Conservation (phyloP, 1,140 invertebrate species). For the Penaeus chinensis region DNA sequence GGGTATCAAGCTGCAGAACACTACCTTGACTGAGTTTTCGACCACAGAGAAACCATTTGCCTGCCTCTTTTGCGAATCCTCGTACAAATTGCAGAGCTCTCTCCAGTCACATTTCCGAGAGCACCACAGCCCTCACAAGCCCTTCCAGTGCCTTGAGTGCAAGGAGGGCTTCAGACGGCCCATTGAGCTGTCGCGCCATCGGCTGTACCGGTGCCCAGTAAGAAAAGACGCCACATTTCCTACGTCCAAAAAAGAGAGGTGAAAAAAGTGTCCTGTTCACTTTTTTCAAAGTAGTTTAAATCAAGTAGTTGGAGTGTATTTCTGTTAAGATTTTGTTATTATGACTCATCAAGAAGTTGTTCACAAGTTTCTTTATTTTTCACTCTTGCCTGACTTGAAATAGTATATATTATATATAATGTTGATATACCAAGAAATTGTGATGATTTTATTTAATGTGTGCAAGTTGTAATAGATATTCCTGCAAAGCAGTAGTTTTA, state of each 20-base stretch:
- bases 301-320: too few species aligned
- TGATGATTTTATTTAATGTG: too few species aligned
- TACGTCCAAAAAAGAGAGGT: constrained; percentile 4
- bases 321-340: too few species aligned
- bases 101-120: constrained; percentile 62
- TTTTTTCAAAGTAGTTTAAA: too few species aligned
- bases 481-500: too few species aligned
- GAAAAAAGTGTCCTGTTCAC: too few species aligned
- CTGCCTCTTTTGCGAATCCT: constrained; percentile 62
- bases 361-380: too few species aligned
- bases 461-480: too few species aligned
- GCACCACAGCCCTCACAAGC: constrained; percentile 62
- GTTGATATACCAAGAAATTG: too few species aligned
- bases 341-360: too few species aligned
- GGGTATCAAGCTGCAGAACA: constrained; percentile 61
- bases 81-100: constrained; percentile 64
- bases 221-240: constrained; percentile 20
- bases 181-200: constrained; percentile 62
- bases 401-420: too few species aligned
- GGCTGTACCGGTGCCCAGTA: constrained; percentile 62
- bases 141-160: constrained; percentile 60
- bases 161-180: constrained; percentile 57
- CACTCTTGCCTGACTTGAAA: too few species aligned
- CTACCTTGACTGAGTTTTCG: constrained; percentile 44
- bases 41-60: constrained; percentile 60